Evolutionary conservation across 1,140 invertebrate genomes (phyloP), one percentile per base, ranked within the genome.

Genomic region (Druon quercuslanigerum): DNA sequence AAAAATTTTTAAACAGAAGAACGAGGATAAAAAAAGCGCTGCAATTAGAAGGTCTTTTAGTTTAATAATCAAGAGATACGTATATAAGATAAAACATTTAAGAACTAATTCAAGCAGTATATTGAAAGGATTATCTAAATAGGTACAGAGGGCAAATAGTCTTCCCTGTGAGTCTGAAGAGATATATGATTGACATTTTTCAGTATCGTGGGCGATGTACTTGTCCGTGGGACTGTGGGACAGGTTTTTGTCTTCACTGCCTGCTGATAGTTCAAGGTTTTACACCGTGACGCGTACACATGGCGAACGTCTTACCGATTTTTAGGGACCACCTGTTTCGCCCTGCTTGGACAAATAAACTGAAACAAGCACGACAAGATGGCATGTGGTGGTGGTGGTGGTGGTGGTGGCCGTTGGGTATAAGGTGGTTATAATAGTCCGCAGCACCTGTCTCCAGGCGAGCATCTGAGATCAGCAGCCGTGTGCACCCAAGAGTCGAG

Each of bases 311-410:
- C 74, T 72, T 82, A 74, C 54, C 71, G 82, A 84, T 81, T 79
- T 82, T 83, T 82, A 78, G 50, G 66, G 50, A 77, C 85, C 85
- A 87, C 85, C 85, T 87, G 85, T 87, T 87, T 79, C 71, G 73
- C 72, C 66, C 78, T 73, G 72, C 51, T 66, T 66, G 17, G 17
- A 71, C 78, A 83, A 86, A 84, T 86, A 85, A 86, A 86, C 76
- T 71, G 78, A 85, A 79, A 83, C 78, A 70, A 80, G 57, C 73
- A 78, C 82, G 82, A 84, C 82, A 80, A 80, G 82, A 77, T 85
- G 80, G 78, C 81, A 77, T 84, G 79, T 82, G 82, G 75, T 78
- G 80, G 72, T 74, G 76, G 76, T 78, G 80, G 74, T 78, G 76
- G 20, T 3, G n/a, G n/a, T n/a, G n/a, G n/a, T 3, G 20, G 75